Evolutionary conservation across 2,113 vertebrate genomes (phyloP).

Genomic region (Clarias magur): DNA sequence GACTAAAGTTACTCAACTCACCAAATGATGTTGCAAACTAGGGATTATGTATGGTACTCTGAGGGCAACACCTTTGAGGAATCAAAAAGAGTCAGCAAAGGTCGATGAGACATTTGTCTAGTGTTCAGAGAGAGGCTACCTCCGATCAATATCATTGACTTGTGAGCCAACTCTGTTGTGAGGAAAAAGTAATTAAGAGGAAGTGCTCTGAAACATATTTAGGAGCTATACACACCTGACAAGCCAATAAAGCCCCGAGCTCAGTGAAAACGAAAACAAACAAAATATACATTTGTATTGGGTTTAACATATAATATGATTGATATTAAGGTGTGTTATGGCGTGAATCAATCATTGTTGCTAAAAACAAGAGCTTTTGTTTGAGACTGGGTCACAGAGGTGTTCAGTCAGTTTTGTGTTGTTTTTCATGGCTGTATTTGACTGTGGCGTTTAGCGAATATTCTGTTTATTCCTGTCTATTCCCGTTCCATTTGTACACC

Average conservation of each 20-base stretch:
- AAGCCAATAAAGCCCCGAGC: slow-evolving; percentile 23
- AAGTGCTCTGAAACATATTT: slow-evolving; percentile 25
- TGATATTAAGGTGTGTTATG: background rate
- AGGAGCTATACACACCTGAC: background rate
- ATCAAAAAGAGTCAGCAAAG: slow-evolving; percentile 18
- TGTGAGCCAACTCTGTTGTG: slow-evolving; percentile 11
- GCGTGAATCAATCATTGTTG: too few relatives aligned
- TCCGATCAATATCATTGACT: slow-evolving; percentile 46
- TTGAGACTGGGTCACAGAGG: too few relatives aligned
- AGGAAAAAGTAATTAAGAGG: slow-evolving; percentile 27
- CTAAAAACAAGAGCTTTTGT: too few relatives aligned
- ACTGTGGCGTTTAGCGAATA: too few relatives aligned
- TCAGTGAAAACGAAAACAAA: background rate
- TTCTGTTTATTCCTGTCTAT: too few relatives aligned
- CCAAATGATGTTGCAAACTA: background rate
- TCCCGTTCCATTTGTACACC: too few relatives aligned
- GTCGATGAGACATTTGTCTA: slow-evolving; percentile 19
- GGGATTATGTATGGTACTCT: background rate
- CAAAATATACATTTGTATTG: background rate
- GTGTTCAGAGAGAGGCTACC: background rate
- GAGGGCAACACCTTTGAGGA: background rate
- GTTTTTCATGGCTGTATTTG: too few relatives aligned
- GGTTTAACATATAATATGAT: background rate
- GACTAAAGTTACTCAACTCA: background rate
- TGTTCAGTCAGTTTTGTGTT: too few relatives aligned